Conservation (phyloP, 35 echinoderm and acorn worm species). For the Diadema setosum region DNA sequence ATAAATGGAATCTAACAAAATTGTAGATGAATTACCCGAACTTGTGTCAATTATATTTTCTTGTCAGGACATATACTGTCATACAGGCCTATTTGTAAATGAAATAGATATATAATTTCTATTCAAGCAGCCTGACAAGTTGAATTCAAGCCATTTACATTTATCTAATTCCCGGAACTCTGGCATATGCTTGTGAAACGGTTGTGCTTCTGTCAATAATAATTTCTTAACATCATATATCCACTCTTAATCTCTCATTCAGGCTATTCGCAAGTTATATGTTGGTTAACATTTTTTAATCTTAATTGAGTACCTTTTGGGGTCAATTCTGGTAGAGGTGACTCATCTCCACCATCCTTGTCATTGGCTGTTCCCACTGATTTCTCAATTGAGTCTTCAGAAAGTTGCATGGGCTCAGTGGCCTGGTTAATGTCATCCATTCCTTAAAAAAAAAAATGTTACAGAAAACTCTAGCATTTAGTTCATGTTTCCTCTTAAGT, state of each 20-base stretch:
- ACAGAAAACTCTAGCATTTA: not conserved
- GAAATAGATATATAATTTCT: not conserved
- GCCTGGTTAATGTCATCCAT: not conserved
- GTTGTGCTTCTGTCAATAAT: not conserved
- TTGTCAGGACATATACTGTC: not conserved
- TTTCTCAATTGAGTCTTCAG: not conserved
- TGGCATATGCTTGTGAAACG: not conserved
- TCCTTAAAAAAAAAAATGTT: slow-evolving; percentile 7
- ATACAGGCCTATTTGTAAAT: not conserved
- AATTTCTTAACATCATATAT: not conserved
- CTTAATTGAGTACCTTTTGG: not conserved
- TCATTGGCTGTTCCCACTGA: not conserved
- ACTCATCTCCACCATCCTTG: not conserved
- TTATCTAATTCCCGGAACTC: not conserved
- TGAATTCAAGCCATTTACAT: not conserved
- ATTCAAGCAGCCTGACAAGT: not conserved
- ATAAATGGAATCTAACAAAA: not conserved
- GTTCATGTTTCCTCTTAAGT: too few relatives aligned
- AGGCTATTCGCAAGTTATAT: not conserved
- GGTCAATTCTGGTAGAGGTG: not conserved
- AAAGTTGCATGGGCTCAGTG: not conserved
- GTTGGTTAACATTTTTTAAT: not conserved
- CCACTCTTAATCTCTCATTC: not conserved
- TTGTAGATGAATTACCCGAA: not conserved
- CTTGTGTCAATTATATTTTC: not conserved